Evolutionary conservation across 2,888 invertebrate genomes (phyloP), one percentile per base, ranked within the genome.

Genomic region (Drosophila robusta): DNA sequence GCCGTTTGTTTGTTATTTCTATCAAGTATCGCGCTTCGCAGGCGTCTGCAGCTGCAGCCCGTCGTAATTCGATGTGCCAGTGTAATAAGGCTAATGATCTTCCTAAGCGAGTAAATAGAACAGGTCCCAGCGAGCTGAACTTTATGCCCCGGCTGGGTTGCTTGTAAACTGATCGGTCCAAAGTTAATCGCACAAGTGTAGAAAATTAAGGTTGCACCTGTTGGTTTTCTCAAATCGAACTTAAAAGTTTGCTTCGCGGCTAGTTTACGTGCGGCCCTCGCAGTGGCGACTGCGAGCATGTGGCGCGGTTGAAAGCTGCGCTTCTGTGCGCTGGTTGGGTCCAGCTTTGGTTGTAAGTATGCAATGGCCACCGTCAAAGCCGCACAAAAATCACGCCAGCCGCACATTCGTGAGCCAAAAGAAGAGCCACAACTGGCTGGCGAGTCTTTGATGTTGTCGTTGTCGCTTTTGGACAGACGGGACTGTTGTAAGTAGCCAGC

Each of bases 311-410:
- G 38, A 44, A 45, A 45, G 54, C 60, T 60, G 54, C 57, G 57
- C 39, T 58, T 44, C 58, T 55, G 47, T 68, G 22, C 41, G 55
- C 46, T 56, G 45, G 36, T 70, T 54, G 54, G 70, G 41, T 61
- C 49, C 65, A 61, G 64, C 80, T 75, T 81, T 62, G 65, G 76
- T 14, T 52, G 24, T 50, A 54, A 65, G 62, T 58, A 44, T 83
- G 84, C 78, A 83, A 83, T 84, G 81, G 81, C 81, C 81, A 82
- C 87, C 87, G 62, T 87, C 87, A 82, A 83, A 78, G 87, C 72
- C 50, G 79, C 73, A 66, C 75, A 66, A 75, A 82, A 64, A 87
- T 84, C 87, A 87, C 82, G 87, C 87, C 87, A 78, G 65, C 24
- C 65, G 42, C 57, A 65, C 68, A 76, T 76, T 75, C 73, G 72